These are phyloP conservation scores for Brienomyrus longianalis DNA, from an alignment of 2,113 vertebrate genomes.

Conservation along the genomic window DNA sequence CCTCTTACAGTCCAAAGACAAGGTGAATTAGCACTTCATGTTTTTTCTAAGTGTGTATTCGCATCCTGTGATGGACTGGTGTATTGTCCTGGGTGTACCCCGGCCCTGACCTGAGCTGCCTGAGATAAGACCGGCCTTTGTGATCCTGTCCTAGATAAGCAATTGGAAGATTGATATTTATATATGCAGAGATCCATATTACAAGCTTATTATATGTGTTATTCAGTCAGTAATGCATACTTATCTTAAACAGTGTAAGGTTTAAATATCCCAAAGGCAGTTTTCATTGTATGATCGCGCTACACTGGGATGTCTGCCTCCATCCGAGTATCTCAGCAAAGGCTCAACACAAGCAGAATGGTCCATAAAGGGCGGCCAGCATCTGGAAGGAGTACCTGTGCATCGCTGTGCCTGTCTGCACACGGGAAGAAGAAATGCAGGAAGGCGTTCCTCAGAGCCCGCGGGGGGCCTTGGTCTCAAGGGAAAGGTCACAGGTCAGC, in stretches of 20 bases:
- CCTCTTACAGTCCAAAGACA: neutral
- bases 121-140: neutral
- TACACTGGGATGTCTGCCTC: neutral
- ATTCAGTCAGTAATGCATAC: neutral
- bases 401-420: constrained; percentile 49
- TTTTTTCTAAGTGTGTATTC: neutral
- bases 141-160: neutral
- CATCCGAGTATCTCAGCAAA: neutral
- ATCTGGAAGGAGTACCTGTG: constrained; percentile 46
- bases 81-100: neutral
- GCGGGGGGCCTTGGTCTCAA: constrained; percentile 51
- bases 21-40: neutral
- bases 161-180: neutral
- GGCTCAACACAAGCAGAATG: neutral
- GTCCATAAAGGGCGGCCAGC: neutral
- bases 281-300: neutral
- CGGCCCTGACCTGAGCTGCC: neutral
- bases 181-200: neutral
- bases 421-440: constrained; percentile 60
- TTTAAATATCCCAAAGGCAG: neutral
- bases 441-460: constrained; percentile 53
- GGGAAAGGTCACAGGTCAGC: constrained; percentile 19
- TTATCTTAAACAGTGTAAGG: neutral
- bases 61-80: neutral
- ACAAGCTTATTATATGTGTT: neutral